A percentile compares a stretch with the other conserved stretches of the same genome.
These are phyloP conservation scores for Cydia amplana DNA, from an alignment of 1,140 invertebrate genomes.

Conservation along the genomic window DNA sequence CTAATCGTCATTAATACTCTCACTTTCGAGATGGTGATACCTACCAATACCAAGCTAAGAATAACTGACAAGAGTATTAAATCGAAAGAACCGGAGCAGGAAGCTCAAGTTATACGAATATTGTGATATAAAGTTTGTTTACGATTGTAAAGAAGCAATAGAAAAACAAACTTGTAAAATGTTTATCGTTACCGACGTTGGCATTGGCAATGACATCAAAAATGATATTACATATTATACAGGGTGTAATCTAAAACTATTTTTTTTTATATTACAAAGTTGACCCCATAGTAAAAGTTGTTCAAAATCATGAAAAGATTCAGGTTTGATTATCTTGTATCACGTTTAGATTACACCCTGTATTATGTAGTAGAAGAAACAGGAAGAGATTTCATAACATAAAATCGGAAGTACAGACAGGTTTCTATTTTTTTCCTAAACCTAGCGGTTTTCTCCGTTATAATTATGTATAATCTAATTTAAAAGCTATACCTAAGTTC, in stretches of 20 bases:
- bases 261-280: no score
- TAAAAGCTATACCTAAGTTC: no score
- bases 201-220: conserved; percentile 3
- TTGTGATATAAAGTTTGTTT: neutral
- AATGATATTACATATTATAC: no score
- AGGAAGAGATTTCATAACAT: neutral
- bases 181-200: neutral
- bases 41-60: neutral
- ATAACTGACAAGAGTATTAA: neutral
- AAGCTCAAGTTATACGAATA: neutral
- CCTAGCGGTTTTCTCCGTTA: no score
- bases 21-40: neutral
- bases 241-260: no score
- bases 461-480: no score
- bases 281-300: no score
- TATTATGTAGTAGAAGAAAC: neutral
- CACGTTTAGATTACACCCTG: no score
- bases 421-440: no score
- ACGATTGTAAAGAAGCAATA: neutral
- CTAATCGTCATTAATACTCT: neutral
- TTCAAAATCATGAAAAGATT: no score
- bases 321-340: no score
- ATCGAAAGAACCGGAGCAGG: neutral
- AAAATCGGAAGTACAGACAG: no score
- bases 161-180: conserved; percentile 11